phyloP scores from a whole-genome alignment of 2,113 vertebrate species.

The Naja naja region DNA sequence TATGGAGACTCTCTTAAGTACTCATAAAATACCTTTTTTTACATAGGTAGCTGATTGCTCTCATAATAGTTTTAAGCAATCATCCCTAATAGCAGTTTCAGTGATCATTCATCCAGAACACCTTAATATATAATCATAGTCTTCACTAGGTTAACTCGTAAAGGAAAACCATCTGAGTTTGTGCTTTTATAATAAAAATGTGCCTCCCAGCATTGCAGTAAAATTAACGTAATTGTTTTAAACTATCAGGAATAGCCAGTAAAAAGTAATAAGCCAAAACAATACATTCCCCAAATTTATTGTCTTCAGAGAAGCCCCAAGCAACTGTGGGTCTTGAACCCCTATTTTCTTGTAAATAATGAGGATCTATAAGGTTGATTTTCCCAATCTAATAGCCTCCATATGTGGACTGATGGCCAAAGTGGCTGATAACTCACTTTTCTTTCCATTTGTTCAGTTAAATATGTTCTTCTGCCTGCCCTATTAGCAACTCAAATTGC shows the following conservation, averaged over 20 bases:
- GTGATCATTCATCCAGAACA: conserved; percentile 42
- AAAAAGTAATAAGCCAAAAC: conserved; percentile 29
- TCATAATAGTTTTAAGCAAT: conserved; percentile 39
- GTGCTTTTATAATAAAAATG: conserved; percentile 25
- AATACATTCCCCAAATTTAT: not conserved
- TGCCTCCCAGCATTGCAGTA: conserved; percentile 10
- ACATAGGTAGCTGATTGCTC: conserved; percentile 29
- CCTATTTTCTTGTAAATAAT: not conserved
- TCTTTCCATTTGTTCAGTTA: not conserved
- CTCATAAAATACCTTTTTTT: conserved; percentile 22
- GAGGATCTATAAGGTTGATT: not conserved
- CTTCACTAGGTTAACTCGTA: conserved; percentile 45
- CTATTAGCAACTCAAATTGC: not conserved
- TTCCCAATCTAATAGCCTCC: not conserved
- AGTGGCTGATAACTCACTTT: not conserved
- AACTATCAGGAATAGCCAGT: conserved; percentile 29
- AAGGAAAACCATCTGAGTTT: conserved; percentile 26
- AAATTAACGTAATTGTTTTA: conserved; percentile 55
- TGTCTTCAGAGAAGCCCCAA: not conserved
- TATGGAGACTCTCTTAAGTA: not conserved
- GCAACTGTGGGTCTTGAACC: not conserved
- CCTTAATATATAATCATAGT: conserved; percentile 17
- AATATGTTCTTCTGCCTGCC: not conserved
- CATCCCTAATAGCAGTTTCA: conserved; percentile 35
- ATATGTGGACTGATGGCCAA: not conserved